phyloP scores from a whole-genome alignment of 92 coral and sea anemone species.

The Anthopleura xanthogrammica region DNA sequence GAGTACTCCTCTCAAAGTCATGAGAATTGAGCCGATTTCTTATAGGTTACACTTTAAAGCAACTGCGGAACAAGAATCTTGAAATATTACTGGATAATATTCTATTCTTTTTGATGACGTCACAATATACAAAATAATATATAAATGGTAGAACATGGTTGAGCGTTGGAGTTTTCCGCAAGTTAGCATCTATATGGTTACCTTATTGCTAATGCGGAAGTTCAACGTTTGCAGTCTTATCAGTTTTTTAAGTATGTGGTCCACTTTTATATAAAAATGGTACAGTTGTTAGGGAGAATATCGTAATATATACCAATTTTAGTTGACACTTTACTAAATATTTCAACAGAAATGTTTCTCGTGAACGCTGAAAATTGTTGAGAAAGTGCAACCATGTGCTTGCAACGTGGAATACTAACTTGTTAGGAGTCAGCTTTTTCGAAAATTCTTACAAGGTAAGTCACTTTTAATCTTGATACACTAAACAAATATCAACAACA shows the following conservation, averaged over 20 bases:
- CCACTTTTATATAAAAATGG: neutral
- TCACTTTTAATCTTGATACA: neutral
- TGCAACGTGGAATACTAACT: neutral
- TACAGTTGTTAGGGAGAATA: neutral
- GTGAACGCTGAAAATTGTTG: neutral
- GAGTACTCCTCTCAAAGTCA: too few species aligned
- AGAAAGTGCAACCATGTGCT: slow-evolving; percentile 42
- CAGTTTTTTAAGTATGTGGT: too few species aligned
- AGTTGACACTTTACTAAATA: neutral
- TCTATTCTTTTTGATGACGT: neutral
- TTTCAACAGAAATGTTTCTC: neutral
- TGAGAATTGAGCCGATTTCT: too few species aligned
- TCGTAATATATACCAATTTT: neutral
- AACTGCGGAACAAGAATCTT: neutral
- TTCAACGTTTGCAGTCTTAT: neutral
- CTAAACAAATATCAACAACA: neutral
- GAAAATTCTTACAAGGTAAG: neutral
- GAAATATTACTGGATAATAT: neutral
- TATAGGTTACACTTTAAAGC: too few species aligned
- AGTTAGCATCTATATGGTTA: neutral
- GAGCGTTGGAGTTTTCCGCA: neutral
- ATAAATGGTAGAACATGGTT: neutral
- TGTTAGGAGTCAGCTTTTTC: neutral
- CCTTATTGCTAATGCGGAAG: slow-evolving; percentile 10
- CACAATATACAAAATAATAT: neutral